These are phyloP conservation scores for Teleogryllus occipitalis DNA, from an alignment of 1,140 invertebrate genomes.

Conservation along the genomic window DNA sequence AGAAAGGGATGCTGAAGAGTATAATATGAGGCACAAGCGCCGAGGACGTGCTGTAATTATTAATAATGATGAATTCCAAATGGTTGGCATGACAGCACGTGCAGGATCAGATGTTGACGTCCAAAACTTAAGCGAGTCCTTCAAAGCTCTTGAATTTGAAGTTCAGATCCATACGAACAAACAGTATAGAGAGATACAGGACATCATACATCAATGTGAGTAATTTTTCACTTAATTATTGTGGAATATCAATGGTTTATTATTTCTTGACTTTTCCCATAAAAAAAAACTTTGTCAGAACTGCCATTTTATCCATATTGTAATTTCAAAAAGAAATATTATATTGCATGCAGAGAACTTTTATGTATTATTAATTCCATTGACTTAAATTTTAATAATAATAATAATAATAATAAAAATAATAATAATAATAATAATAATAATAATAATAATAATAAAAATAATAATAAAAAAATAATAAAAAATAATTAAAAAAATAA, in stretches of 20 bases:
- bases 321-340: too few species aligned
- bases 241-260: too few species aligned
- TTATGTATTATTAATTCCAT: too few species aligned
- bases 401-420: too few species aligned
- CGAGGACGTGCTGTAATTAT: slow-evolving; percentile 45
- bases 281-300: too few species aligned
- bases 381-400: too few species aligned
- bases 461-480: background rate
- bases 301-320: too few species aligned
- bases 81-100: slow-evolving; percentile 24
- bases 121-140: slow-evolving; percentile 29
- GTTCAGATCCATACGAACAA: slow-evolving; percentile 30
- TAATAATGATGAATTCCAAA: slow-evolving; percentile 40
- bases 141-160: slow-evolving; percentile 32
- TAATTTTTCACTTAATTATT: background rate
- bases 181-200: slow-evolving; percentile 27
- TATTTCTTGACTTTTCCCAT: too few species aligned
- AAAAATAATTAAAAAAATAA: too few species aligned
- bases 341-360: too few species aligned
- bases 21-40: slow-evolving; percentile 41
- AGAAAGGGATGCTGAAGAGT: slow-evolving; percentile 28
- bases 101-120: slow-evolving; percentile 33
- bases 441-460: background rate
- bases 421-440: background rate
- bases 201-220: slow-evolving; percentile 31